Conservation (phyloP, 2,888 invertebrate species). For the Xestia sexstrigata region DNA sequence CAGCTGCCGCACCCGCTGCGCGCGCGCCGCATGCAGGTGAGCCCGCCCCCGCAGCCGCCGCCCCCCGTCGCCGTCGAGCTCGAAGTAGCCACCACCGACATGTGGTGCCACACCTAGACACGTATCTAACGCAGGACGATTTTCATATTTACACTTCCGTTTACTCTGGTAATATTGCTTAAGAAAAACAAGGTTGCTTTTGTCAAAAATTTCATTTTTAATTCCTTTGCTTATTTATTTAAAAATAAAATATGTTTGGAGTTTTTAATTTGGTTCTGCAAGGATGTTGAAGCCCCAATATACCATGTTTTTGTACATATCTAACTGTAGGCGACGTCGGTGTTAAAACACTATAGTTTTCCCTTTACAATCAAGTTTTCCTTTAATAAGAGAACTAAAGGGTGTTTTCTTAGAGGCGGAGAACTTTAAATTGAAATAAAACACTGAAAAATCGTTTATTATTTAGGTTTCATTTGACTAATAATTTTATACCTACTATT, state of each 20-base stretch:
- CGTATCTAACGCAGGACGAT: constrained; percentile 5
- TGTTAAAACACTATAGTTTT: constrained; percentile 81
- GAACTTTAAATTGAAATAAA: background rate
- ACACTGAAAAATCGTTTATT: background rate
- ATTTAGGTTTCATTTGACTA: background rate
- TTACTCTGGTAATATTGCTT: constrained; percentile 22
- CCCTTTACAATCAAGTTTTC: constrained; percentile 64
- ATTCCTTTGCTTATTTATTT: constrained; percentile 54
- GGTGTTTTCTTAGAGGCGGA: background rate
- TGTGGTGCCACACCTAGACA: constrained; percentile 77
- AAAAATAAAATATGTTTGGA: constrained; percentile 60
- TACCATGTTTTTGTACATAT: constrained; percentile 50
- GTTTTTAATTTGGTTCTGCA: constrained; percentile 52
- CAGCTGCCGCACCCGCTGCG: constrained; percentile 70
- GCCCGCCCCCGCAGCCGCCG: constrained; percentile 69
- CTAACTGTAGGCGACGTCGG: constrained; percentile 81
- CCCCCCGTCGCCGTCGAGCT: constrained; percentile 86
- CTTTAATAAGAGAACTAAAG: constrained; percentile 56
- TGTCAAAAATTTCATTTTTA: constrained; percentile 40
- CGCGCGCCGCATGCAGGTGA: constrained; percentile 76
- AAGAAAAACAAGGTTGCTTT: constrained; percentile 47
- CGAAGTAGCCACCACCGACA: constrained; percentile 86
- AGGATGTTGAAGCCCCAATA: constrained; percentile 26
- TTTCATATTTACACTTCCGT: constrained; percentile 8
- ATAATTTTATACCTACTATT: too few species aligned